These are phyloP conservation scores for Drosophila neotestacea DNA, from an alignment of 2,888 invertebrate genomes.

Conservation along the genomic window DNA sequence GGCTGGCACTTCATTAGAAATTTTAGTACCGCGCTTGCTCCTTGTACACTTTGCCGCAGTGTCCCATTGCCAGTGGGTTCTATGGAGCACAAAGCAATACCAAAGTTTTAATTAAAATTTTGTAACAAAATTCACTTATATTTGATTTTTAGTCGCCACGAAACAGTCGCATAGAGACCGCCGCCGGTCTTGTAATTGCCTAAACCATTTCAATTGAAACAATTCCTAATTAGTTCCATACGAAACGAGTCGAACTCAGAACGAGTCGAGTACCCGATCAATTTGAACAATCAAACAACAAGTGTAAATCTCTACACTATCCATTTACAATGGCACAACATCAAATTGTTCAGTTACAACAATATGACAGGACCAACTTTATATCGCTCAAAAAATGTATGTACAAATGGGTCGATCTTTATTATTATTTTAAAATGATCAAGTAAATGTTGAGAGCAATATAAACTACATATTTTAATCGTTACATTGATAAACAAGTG, in stretches of 20 bases:
- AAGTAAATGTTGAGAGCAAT: neutral
- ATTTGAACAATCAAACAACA: conserved; percentile 1
- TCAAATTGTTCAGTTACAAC: conserved; percentile 1
- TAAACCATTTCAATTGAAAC: conserved; percentile 54
- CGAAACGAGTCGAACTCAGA: neutral
- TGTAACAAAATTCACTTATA: conserved; percentile 69
- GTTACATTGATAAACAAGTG: too few relatives aligned
- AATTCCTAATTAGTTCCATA: conserved; percentile 39
- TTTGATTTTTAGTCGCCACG: conserved; percentile 73
- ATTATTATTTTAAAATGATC: neutral
- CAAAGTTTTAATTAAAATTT: conserved; percentile 74
- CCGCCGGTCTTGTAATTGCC: conserved; percentile 29
- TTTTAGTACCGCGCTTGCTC: conserved; percentile 30
- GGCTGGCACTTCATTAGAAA: conserved; percentile 70
- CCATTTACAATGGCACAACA: conserved; percentile 17
- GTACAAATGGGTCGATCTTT: neutral
- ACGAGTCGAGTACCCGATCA: neutral
- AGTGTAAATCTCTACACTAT: conserved; percentile 2
- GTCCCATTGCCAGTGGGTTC: conserved; percentile 6
- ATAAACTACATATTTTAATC: too few relatives aligned
- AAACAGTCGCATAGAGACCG: conserved; percentile 70
- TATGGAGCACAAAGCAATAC: conserved; percentile 28
- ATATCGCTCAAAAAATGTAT: conserved; percentile 35
- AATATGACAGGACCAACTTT: conserved; percentile 3
- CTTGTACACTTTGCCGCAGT: neutral